Evolutionary conservation across 2,888 invertebrate genomes (phyloP).

Genomic region (Drosophila formosana): DNA sequence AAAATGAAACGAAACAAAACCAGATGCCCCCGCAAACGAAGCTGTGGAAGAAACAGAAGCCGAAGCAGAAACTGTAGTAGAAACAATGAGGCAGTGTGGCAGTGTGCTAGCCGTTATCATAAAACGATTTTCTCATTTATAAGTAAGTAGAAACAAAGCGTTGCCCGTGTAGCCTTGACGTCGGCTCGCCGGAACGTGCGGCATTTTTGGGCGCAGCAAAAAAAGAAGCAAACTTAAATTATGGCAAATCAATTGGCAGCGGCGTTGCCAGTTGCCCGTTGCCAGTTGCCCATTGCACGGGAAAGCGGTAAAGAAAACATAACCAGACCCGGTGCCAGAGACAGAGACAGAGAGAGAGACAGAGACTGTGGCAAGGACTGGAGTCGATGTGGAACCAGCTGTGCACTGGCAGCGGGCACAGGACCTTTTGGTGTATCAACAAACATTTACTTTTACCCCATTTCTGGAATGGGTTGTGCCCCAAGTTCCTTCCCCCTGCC

Average conservation of each 20-base stretch:
- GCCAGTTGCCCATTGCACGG: conserved; percentile 19
- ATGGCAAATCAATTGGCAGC: conserved; percentile 83
- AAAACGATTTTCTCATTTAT: conserved; percentile 79
- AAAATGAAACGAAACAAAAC: conserved; percentile 14
- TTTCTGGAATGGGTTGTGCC: conserved; percentile 56
- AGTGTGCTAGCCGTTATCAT: conserved; percentile 68
- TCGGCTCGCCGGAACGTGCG: conserved; percentile 52
- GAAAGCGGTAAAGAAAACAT: conserved; percentile 50
- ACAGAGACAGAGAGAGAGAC: conserved; percentile 12
- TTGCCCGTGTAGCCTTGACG: conserved; percentile 29
- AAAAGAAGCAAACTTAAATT: conserved; percentile 75
- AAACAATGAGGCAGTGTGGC: conserved; percentile 5
- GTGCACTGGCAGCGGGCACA: conserved; percentile 14
- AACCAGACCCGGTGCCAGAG: conserved; percentile 47
- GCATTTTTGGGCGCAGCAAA: conserved; percentile 29
- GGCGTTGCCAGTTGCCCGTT: conserved; percentile 27
- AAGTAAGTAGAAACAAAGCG: conserved; percentile 51
- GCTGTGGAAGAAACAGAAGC: no score
- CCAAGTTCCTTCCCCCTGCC: background rate
- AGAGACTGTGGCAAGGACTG: background rate
- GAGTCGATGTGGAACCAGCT: conserved; percentile 24
- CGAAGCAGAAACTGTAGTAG: no score
- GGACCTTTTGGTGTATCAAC: conserved; percentile 48
- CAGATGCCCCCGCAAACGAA: conserved; percentile 52
- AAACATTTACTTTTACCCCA: conserved; percentile 63